Evolutionary conservation across 2,113 vertebrate genomes (phyloP).

Genomic region (Coracopsis vasa): DNA sequence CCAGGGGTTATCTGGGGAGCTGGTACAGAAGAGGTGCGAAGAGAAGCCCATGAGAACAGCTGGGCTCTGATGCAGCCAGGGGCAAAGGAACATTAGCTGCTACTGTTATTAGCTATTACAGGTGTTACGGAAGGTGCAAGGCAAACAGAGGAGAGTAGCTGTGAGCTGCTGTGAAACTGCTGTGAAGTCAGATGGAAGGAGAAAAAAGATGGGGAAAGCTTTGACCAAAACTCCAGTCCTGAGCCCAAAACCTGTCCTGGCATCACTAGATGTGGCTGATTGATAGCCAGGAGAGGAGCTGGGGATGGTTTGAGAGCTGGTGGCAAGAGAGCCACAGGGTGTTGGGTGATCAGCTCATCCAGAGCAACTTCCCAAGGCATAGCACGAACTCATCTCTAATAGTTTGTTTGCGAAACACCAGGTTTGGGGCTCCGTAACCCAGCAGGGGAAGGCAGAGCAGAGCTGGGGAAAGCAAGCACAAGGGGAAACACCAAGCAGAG

Average conservation of each 20-base stretch:
- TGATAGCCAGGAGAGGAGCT: background rate
- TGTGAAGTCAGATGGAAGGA: background rate
- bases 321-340: background rate
- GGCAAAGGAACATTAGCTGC: background rate
- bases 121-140: background rate
- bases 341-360: background rate
- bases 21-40: background rate
- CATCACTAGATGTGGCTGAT: background rate
- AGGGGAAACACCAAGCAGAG: background rate
- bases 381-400: fast-evolving
- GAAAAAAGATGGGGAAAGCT: background rate
- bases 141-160: background rate
- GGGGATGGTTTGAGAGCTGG: background rate
- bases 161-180: background rate
- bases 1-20: background rate
- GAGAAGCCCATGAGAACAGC: background rate
- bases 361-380: background rate
- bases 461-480: background rate
- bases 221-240: background rate
- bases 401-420: fast-evolving
- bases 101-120: background rate
- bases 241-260: background rate
- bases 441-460: background rate
- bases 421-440: background rate
- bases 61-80: background rate